Base-by-base conservation (phyloP, 2,888 invertebrate species). In the Drosophila tripunctata region DNA sequence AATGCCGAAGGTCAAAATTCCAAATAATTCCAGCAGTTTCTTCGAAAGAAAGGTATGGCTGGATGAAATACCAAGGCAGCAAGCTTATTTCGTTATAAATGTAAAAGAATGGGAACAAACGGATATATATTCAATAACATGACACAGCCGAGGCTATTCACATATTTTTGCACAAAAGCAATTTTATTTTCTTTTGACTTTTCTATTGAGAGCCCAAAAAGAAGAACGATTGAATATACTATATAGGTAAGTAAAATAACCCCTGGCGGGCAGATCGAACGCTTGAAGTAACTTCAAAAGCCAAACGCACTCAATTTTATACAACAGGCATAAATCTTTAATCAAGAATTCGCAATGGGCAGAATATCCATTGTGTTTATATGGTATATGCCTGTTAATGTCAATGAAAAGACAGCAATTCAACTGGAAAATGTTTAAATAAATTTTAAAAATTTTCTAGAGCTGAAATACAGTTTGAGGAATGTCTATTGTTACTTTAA, bases 261-360 rank as follows among this genome's bases (percentile, higher is more conserved):
- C 4, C 36, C 31, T 40, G 27, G 17, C 24, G 44, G 7, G 24
- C 3, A 15, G 12, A 8, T 4, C 15, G 27, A 36, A 17, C n/a
- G 22, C 2, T 3, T 19, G 27, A 33, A 17, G 12, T 15, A 38
- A 75, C 84, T 83, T 80, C 77, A 83, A 87, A 87, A 69, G 50
- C 7, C 14, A 44, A n/a, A 30, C 22, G 7, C 12, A 43, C 38
- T 63, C 43, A 55, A 30, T 47, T 51, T 35, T 17, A 19, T 15
- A 7, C 55, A 43, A 38, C 10, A 51, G 40, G 74, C 40, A 30
- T 44, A 33, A 8, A 60, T 68, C 65, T 65, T 80, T 83, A 62
- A 76, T 80, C 67, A 80, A 72, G 60, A 67, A 51, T 55, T 71
- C 12, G 4, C 31, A 41, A 68, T 31, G 41, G 63, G 17, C 30